Base-by-base conservation (phyloP, 2,888 invertebrate species). In the Pantelozetes paolii region DNA sequence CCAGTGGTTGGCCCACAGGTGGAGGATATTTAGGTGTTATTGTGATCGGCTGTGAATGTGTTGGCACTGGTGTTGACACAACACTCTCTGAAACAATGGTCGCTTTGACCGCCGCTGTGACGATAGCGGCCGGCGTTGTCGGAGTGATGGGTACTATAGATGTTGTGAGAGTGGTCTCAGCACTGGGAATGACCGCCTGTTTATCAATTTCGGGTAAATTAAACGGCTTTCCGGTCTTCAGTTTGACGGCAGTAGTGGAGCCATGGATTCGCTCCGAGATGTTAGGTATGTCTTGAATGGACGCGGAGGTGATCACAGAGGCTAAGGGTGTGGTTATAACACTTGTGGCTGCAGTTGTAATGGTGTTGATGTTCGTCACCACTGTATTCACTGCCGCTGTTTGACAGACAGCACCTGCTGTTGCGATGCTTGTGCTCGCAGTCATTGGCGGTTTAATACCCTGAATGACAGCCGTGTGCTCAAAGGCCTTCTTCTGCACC, bases 401-500 rank as follows among this genome's bases (percentile, higher is more conserved):
- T 9, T 26, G 28, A 28, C 23, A 28, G 40, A 69, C 67, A 50
- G 20, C 50, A 50, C 50, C 13, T 50, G 50, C 20, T 50, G 74
- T 71, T 23, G 70, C 57, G 48, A 48, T 62, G 57, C 50, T 57
- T 23, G 74, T n/a, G 36, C 64, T 71, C 54, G 64, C 15, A 48
- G 64, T 75, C 9, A 23, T 26, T n/a, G 8, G 9, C 45, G 73
- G 36, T 70, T 72, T 64, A 9, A 20, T 36, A 8, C n/a, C 64
- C 64, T 64, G 64, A 36, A 64, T 64, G 36, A 64, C 64, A 20
- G 64, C 64, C 64, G 64, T 64, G 64, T 64, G 64, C 30, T 64
- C 64, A 57, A 64, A 64, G 20, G 64, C 64, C 30, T 87, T 84
- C 86, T 88, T 87, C 30, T 57, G 57, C 28, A 79, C 77, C 0